Evolutionary conservation across 2,113 vertebrate species (phyloP).

Genomic region (Dissostichus mawsoni): DNA sequence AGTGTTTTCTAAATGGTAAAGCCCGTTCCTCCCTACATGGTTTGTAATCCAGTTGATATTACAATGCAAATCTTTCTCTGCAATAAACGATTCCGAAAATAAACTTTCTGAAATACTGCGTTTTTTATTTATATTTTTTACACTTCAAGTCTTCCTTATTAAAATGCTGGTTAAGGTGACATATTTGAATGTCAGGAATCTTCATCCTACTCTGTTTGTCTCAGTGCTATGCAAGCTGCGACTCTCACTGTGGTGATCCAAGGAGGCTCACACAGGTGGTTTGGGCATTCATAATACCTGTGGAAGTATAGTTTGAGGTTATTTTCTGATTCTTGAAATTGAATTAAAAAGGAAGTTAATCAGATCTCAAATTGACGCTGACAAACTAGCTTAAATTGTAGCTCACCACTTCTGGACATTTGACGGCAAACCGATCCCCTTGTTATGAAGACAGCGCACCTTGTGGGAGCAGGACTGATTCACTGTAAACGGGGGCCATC

Average conservation of each 20-base stretch:
- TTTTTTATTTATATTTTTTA: background rate
- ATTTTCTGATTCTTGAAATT: background rate
- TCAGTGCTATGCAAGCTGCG: conserved; percentile 72
- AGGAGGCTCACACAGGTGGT: conserved; percentile 73
- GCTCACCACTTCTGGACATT: conserved; percentile 43
- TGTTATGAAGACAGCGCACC: conserved; percentile 2
- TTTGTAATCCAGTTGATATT: conserved; percentile 68
- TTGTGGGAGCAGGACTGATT: conserved; percentile 73
- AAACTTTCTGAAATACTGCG: conserved; percentile 39
- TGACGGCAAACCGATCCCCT: background rate
- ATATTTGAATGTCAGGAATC: background rate
- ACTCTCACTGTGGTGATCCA: conserved; percentile 78
- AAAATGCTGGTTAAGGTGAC: background rate
- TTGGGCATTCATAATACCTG: conserved; percentile 73
- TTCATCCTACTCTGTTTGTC: background rate
- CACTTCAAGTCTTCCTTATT: background rate
- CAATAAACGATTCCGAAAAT: conserved; percentile 69
- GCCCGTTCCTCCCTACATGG: conserved; percentile 51
- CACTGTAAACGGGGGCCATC: conserved; percentile 80
- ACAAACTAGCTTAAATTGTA: background rate
- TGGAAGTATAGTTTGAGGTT: background rate
- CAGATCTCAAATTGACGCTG: background rate
- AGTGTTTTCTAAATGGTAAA: conserved; percentile 69
- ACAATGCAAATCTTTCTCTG: conserved; percentile 71
- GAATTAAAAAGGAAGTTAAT: background rate